These are phyloP conservation scores for Molorchus minor DNA, from an alignment of 2,888 invertebrate genomes.

Conservation along the genomic window DNA sequence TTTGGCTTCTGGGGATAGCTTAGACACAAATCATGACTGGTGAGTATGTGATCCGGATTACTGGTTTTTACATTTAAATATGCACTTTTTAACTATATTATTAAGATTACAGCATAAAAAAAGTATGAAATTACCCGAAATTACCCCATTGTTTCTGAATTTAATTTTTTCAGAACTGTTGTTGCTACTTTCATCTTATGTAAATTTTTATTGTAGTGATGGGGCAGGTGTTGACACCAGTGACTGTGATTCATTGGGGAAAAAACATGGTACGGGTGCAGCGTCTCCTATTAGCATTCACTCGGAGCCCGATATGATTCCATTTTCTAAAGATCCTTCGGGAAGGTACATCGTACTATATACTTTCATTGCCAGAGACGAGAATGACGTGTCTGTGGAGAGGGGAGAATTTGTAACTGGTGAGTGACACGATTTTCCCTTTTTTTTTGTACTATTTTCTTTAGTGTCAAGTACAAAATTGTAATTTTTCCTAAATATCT, in stretches of 20 bases:
- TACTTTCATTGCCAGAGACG: conserved; percentile 91
- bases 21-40: conserved; percentile 70
- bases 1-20: conserved; percentile 66
- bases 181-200: too few relatives aligned
- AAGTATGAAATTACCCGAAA: too few relatives aligned
- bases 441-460: too few relatives aligned
- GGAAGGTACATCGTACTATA: conserved; percentile 93
- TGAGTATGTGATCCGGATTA: conserved; percentile 34
- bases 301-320: conserved; percentile 71
- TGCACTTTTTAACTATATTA: too few relatives aligned
- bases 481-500: too few relatives aligned
- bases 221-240: conserved; percentile 65
- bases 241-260: conserved; percentile 70
- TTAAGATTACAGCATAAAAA: too few relatives aligned
- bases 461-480: too few relatives aligned
- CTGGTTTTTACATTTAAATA: too few relatives aligned
- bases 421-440: too few relatives aligned
- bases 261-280: conserved; percentile 64
- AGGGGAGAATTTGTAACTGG: conserved; percentile 94
- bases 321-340: conserved; percentile 83
- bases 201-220: conserved; percentile 46
- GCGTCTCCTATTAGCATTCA: conserved; percentile 64
- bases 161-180: too few relatives aligned
- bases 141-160: too few relatives aligned
- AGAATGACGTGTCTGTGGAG: conserved; percentile 93